A percentile compares a stretch with the other conserved stretches of the same genome.
These are phyloP conservation scores for Crotalus helleri DNA, from an alignment of 2,113 vertebrate genomes.

Conservation along the genomic window DNA sequence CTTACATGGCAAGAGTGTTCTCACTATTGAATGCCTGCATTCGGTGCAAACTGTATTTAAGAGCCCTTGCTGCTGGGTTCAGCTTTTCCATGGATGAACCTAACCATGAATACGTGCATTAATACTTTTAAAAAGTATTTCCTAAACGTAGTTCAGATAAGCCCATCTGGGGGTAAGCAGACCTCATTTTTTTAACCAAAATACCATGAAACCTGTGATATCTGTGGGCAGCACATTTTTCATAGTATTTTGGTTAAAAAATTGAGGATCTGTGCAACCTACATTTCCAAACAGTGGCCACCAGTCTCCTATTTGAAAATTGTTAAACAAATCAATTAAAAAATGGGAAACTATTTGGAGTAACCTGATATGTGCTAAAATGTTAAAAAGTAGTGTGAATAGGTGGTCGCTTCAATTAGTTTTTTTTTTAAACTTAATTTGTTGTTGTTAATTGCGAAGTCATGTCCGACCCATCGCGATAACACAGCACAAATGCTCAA, in stretches of 20 bases:
- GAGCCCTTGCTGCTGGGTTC: not conserved
- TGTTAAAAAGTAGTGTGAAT: not conserved
- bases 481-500: not conserved
- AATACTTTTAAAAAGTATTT: not conserved
- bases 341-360: not conserved
- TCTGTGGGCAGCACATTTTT: not conserved
- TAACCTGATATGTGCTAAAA: not conserved
- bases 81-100: not conserved
- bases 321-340: not conserved
- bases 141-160: not conserved
- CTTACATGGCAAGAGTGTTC: not conserved
- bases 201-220: not conserved
- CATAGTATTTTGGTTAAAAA: not conserved
- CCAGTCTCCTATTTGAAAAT: not conserved
- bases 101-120: not conserved
- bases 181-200: not conserved
- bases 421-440: not conserved
- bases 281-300: not conserved
- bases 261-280: not conserved
- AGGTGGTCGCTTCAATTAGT: not conserved
- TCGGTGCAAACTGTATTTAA: not conserved
- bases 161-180: not conserved
- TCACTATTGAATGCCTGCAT: not conserved
- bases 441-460: too few relatives aligned
- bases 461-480: not conserved